Conservation (phyloP, 2,888 invertebrate genomes). For the Drosophila pseudotalamancana region DNA sequence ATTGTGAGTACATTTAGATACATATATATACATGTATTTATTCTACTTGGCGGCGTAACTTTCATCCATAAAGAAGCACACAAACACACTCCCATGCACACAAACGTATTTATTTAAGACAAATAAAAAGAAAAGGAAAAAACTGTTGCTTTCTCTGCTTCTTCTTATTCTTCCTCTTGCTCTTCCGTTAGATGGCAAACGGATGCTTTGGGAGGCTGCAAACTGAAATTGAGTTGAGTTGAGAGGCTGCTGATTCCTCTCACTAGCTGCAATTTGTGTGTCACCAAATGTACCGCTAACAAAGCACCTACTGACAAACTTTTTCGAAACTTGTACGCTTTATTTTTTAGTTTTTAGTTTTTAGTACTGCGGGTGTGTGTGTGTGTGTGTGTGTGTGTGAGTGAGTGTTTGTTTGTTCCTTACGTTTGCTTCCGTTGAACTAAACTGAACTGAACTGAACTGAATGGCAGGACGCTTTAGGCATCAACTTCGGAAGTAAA, state of each 20-base stretch:
- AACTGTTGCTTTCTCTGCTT: slow-evolving; percentile 74
- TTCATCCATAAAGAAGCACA: slow-evolving; percentile 70
- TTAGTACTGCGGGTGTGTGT: too few species aligned
- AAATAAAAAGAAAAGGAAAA: slow-evolving; percentile 62
- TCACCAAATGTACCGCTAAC: slow-evolving; percentile 70
- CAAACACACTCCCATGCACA: slow-evolving; percentile 33
- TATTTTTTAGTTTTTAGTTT: too few species aligned
- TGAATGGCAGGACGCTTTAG: slow-evolving; percentile 56
- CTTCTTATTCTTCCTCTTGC: too few species aligned
- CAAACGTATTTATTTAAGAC: slow-evolving; percentile 75
- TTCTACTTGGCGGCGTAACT: slow-evolving; percentile 62
- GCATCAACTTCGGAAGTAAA: slow-evolving; percentile 64
- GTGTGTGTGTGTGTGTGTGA: too few species aligned
- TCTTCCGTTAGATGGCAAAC: slow-evolving; percentile 4
- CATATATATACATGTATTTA: slow-evolving; percentile 63
- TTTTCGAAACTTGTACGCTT: slow-evolving; percentile 43
- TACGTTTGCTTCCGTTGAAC: slow-evolving; percentile 40
- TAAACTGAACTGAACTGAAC: too few species aligned
- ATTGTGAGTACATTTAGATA: slow-evolving; percentile 42
- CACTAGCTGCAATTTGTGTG: slow-evolving; percentile 59
- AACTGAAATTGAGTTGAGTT: slow-evolving; percentile 67
- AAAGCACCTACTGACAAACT: slow-evolving; percentile 33
- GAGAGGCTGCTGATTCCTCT: slow-evolving; percentile 50
- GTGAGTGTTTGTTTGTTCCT: slow-evolving; percentile 25
- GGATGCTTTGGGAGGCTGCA: slow-evolving; percentile 23